These are phyloP conservation scores for Sipha maydis DNA, from an alignment of 2,888 invertebrate species.

Conservation along the genomic window DNA sequence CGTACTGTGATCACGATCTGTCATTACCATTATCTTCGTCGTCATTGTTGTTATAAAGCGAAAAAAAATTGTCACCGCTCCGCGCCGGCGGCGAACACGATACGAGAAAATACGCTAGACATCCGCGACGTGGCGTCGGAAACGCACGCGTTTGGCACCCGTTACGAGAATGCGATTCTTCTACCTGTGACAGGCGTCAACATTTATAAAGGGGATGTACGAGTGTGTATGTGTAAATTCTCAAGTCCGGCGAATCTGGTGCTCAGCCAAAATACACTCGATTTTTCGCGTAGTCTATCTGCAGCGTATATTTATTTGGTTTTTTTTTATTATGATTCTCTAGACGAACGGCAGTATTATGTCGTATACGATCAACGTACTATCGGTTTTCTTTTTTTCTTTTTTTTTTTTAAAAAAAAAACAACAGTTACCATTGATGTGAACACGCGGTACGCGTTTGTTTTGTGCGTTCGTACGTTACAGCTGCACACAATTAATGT, in stretches of 20 bases:
- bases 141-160: conserved; percentile 33
- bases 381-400: too few relatives aligned
- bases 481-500: neutral
- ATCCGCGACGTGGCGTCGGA: neutral
- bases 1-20: neutral
- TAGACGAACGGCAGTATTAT: neutral
- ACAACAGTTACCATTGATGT: neutral
- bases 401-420: neutral
- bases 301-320: neutral
- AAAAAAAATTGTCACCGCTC: neutral
- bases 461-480: neutral
- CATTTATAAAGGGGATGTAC: neutral
- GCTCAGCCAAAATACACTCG: conserved; percentile 21
- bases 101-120: neutral
- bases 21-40: neutral
- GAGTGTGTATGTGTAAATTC: neutral
- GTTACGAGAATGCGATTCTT: conserved; percentile 34
- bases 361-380: neutral
- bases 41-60: neutral
- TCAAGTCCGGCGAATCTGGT: conserved; percentile 25
- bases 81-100: neutral
- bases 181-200: conserved; percentile 54
- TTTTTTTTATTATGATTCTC: neutral
- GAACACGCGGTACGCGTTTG: neutral
- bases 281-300: neutral